phyloP scores from a whole-genome alignment of 2,888 invertebrate species.

The Acrobasis repandana region DNA sequence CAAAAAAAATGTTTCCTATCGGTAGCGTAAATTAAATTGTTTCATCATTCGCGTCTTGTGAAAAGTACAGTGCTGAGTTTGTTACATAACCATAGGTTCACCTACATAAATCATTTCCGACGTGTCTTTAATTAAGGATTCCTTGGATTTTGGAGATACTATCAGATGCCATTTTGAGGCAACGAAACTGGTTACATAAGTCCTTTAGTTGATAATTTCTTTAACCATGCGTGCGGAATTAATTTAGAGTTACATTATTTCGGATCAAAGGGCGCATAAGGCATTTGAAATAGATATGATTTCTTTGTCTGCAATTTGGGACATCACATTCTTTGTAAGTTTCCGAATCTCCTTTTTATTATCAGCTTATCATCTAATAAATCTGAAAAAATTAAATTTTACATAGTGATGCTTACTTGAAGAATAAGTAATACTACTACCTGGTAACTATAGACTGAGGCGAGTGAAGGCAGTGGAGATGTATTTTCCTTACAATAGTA shows the following conservation, averaged over 20 bases:
- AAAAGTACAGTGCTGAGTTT: slow-evolving; percentile 15
- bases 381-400: no score
- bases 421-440: no score
- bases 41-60: neutral
- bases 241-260: slow-evolving; percentile 23
- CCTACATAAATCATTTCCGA: slow-evolving; percentile 42
- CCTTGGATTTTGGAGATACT: slow-evolving; percentile 39
- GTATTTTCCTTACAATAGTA: no score
- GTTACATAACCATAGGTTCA: slow-evolving; percentile 45
- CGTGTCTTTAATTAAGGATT: slow-evolving; percentile 46
- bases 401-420: no score
- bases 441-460: no score
- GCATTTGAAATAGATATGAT: neutral
- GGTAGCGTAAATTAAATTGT: neutral
- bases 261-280: neutral
- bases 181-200: slow-evolving; percentile 31
- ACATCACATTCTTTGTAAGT: neutral
- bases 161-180: slow-evolving; percentile 36
- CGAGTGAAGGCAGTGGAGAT: no score
- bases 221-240: slow-evolving; percentile 23
- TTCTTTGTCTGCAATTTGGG: neutral
- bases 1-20: no score
- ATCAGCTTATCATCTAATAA: no score
- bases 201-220: slow-evolving; percentile 26
- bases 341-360: no score